A percentile compares a stretch with the other conserved stretches of the same genome.
These are phyloP conservation scores for Marmota monax DNA, from an alignment of 2,113 vertebrate genomes.

Conservation along the genomic window DNA sequence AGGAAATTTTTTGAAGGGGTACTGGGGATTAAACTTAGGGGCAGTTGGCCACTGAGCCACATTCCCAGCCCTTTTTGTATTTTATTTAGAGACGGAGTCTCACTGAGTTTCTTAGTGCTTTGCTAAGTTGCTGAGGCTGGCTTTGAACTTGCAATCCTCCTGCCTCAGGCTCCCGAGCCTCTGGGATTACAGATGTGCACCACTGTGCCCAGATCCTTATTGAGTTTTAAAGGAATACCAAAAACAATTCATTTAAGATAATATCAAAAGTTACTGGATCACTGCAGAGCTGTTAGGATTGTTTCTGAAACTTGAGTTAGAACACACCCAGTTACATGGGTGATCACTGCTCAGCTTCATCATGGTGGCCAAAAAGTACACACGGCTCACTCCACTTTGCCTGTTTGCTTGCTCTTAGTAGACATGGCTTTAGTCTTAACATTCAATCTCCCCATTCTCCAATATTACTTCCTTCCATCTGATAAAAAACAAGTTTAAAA, in stretches of 20 bases:
- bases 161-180: no score
- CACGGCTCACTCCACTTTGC: neutral
- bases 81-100: no score
- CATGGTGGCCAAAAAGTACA: neutral
- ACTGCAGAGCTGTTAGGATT: neutral
- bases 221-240: neutral
- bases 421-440: slow-evolving; percentile 46
- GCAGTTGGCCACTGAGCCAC: no score
- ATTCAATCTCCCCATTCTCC: slow-evolving; percentile 54
- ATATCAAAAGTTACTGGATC: neutral
- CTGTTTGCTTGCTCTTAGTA: neutral
- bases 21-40: no score
- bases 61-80: no score
- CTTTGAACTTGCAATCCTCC: no score
- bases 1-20: no score
- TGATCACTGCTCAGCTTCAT: neutral
- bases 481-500: slow-evolving; percentile 55
- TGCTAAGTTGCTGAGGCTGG: no score
- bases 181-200: no score
- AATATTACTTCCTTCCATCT: slow-evolving; percentile 62
- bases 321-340: neutral
- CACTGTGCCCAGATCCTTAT: neutral
- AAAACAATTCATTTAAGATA: neutral
- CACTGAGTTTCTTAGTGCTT: no score
- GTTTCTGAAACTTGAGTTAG: neutral